Evolutionary conservation across 2,797 vertebrate species (phyloP).

Genomic region (Sebastes umbrosus): DNA sequence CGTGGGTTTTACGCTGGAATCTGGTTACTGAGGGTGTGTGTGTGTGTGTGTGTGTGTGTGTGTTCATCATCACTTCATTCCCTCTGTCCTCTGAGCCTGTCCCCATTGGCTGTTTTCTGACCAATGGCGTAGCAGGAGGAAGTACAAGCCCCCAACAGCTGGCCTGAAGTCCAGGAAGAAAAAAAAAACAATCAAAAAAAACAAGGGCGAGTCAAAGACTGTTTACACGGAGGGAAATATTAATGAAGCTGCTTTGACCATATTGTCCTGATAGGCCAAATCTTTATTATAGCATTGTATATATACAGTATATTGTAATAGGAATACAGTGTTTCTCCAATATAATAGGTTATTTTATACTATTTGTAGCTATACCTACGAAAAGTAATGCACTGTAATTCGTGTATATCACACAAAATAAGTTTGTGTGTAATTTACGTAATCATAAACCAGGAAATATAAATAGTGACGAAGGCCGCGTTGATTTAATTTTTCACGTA

Average conservation of each 20-base stretch:
- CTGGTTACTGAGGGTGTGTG: constrained; percentile 7
- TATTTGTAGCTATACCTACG: too few species aligned
- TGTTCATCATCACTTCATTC: constrained; percentile 29
- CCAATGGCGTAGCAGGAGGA: constrained; percentile 55
- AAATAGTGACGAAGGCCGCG: accelerated
- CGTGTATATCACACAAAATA: too few species aligned
- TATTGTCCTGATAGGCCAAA: neutral
- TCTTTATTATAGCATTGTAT: neutral
- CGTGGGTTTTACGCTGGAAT: constrained; percentile 27
- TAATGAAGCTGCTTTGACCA: neutral
- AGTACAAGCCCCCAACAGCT: constrained; percentile 63
- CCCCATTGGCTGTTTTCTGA: constrained; percentile 46
- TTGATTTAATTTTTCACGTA: too few species aligned
- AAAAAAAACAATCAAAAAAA: neutral
- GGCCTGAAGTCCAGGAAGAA: constrained; percentile 21
- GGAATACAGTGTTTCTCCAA: too few species aligned
- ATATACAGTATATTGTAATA: neutral
- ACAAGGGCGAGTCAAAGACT: constrained; percentile 43
- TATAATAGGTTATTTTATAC: too few species aligned
- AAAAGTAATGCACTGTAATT: too few species aligned
- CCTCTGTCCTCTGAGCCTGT: constrained; percentile 21
- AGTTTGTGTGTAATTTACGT: accelerated
- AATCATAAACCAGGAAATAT: too few species aligned
- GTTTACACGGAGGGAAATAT: constrained; percentile 21
- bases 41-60: constrained; percentile 13